Percentiles rank a stretch among this genome's conserved stretches.
phyloP scores from a whole-genome alignment of 37 sponge, comb jelly and placozoan genomes.

The Agelas oroides region DNA sequence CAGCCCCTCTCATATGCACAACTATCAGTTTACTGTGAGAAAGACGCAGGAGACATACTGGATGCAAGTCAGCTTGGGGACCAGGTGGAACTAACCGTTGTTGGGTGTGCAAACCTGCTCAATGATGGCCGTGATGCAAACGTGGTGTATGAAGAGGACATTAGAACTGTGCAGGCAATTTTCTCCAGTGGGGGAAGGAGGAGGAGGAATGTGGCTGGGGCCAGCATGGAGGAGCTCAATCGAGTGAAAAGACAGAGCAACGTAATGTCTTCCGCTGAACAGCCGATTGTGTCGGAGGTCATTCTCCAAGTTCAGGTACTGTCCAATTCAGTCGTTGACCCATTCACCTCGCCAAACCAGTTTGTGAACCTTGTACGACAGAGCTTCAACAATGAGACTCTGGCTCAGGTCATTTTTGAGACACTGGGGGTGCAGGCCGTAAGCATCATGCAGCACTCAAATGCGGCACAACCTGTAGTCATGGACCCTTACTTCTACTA shows the following conservation, averaged over 20 bases:
- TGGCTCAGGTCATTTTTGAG: constrained; percentile 50
- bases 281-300: constrained; percentile 66
- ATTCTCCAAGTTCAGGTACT: constrained; percentile 33
- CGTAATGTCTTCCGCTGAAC: neutral
- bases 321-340: constrained; percentile 15
- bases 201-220: neutral
- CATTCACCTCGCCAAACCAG: constrained; percentile 2
- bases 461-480: neutral
- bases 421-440: constrained; percentile 17
- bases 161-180: neutral
- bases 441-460: neutral
- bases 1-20: constrained; percentile 78
- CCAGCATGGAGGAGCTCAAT: neutral
- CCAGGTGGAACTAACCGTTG: constrained; percentile 31
- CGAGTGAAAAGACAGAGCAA: constrained; percentile 17
- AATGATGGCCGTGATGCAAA: constrained; percentile 68
- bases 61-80: constrained; percentile 40
- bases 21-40: constrained; percentile 66
- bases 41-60: constrained; percentile 37
- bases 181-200: constrained; percentile 16
- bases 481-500: constrained; percentile 38
- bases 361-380: constrained; percentile 18
- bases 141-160: constrained; percentile 48
- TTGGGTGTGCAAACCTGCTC: constrained; percentile 82
- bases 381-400: constrained; percentile 54